Evolutionary conservation across 2,888 invertebrate species (phyloP).

Genomic region (Rhamphomyia laevipes): DNA sequence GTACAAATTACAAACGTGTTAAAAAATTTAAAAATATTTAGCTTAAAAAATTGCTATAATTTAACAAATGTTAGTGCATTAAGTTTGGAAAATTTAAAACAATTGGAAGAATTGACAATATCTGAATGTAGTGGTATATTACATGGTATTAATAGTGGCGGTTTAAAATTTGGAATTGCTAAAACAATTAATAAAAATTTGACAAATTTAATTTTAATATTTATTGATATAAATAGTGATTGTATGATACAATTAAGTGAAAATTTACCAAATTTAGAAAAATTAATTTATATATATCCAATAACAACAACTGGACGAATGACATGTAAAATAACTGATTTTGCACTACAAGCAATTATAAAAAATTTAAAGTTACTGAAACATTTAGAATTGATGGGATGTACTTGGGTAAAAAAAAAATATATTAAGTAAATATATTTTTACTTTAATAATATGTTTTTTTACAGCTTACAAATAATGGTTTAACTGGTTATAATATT

Average conservation of each 20-base stretch:
- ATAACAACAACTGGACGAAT: neutral
- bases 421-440: too few species aligned
- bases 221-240: neutral
- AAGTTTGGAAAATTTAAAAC: neutral
- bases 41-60: neutral
- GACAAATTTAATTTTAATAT: neutral
- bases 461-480: neutral
- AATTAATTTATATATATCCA: neutral
- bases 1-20: neutral
- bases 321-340: neutral
- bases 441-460: neutral
- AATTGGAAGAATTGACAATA: neutral
- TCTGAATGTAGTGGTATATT: neutral
- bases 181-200: neutral
- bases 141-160: neutral
- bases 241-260: neutral
- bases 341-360: neutral
- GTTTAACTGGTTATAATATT: neutral
- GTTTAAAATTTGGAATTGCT: neutral
- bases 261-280: neutral
- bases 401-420: neutral
- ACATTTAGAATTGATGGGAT: neutral
- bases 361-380: neutral
- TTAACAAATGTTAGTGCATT: constrained; percentile 1
- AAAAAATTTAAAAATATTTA: neutral